These are phyloP conservation scores for Mesodorylaimus sp. DNA, from an alignment of 2,888 invertebrate species.

Conservation along the genomic window DNA sequence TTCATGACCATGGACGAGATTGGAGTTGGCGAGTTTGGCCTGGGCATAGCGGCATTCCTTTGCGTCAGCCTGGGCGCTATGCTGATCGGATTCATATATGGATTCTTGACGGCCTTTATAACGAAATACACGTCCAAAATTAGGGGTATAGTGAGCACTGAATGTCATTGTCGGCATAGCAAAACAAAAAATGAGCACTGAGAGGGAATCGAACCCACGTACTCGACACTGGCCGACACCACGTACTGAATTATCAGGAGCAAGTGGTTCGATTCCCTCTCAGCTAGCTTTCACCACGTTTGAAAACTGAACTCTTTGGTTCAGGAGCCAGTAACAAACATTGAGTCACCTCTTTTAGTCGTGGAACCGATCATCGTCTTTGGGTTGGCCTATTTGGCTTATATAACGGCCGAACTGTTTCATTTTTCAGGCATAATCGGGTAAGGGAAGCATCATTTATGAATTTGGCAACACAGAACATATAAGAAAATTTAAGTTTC, in stretches of 20 bases:
- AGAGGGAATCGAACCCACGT: no score
- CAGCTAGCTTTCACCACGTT: neutral
- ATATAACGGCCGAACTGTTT: slow-evolving; percentile 40
- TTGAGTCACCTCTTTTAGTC: slow-evolving; percentile 30
- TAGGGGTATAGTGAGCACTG: slow-evolving; percentile 15
- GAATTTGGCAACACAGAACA: neutral
- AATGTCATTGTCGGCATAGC: no score
- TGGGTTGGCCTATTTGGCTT: slow-evolving; percentile 39
- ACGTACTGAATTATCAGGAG: neutral
- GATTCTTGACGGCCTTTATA: slow-evolving; percentile 35
- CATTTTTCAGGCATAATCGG: slow-evolving; percentile 42
- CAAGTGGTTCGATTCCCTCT: neutral
- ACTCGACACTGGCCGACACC: no score
- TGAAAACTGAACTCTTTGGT: no score
- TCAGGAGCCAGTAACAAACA: no score
- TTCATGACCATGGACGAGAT: slow-evolving; percentile 27
- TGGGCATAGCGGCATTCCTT: slow-evolving; percentile 38
- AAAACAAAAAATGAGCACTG: no score
- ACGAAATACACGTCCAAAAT: slow-evolving; percentile 30
- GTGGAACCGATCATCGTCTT: slow-evolving; percentile 40
- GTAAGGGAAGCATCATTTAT: slow-evolving; percentile 17
- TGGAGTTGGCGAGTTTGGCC: slow-evolving; percentile 22
- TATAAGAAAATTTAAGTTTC: no score
- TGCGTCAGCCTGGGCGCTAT: slow-evolving; percentile 38
- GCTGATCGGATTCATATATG: slow-evolving; percentile 36